Evolutionary conservation across 2,113 vertebrate species (phyloP).

Genomic region (Anarrhichthys ocellatus): DNA sequence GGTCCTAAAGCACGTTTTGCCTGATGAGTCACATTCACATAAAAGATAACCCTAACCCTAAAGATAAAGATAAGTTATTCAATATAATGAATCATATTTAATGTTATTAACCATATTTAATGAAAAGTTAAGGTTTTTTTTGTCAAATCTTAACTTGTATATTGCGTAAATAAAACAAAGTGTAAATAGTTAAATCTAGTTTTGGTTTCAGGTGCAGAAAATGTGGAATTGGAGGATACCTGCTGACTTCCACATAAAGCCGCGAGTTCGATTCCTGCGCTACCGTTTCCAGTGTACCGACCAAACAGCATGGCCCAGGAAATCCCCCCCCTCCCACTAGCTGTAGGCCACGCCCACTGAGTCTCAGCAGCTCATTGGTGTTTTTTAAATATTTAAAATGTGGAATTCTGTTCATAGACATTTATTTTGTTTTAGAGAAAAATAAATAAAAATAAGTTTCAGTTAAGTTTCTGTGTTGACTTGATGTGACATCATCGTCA

Average conservation of each 20-base stretch:
- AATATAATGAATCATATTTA: not conserved
- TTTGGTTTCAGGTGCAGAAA: conserved; percentile 81
- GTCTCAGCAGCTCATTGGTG: conserved; percentile 12
- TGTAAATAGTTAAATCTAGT: not conserved
- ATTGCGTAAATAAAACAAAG: not conserved
- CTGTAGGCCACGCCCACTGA: conserved; percentile 39
- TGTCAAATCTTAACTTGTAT: not conserved
- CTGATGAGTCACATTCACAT: too few relatives aligned
- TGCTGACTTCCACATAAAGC: conserved; percentile 86
- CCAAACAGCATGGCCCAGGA: conserved; percentile 73
- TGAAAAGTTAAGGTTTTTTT: not conserved
- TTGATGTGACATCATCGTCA: conserved; percentile 36
- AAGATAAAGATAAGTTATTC: too few relatives aligned
- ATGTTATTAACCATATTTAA: not conserved
- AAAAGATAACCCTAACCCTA: too few relatives aligned
- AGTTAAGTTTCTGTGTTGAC: conserved; percentile 16
- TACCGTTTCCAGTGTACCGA: conserved; percentile 82
- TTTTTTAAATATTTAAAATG: conserved; percentile 78
- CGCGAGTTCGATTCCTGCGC: conserved; percentile 80
- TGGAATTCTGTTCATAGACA: conserved; percentile 58
- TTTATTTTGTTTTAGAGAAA: conserved; percentile 54
- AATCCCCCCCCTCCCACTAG: conserved; percentile 70
- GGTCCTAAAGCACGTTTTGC: not conserved
- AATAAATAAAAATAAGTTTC: conserved; percentile 8
- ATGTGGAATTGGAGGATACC: conserved; percentile 89